Base-by-base conservation (phyloP, 2,888 invertebrate species). In the Halocaridina rubra region DNA sequence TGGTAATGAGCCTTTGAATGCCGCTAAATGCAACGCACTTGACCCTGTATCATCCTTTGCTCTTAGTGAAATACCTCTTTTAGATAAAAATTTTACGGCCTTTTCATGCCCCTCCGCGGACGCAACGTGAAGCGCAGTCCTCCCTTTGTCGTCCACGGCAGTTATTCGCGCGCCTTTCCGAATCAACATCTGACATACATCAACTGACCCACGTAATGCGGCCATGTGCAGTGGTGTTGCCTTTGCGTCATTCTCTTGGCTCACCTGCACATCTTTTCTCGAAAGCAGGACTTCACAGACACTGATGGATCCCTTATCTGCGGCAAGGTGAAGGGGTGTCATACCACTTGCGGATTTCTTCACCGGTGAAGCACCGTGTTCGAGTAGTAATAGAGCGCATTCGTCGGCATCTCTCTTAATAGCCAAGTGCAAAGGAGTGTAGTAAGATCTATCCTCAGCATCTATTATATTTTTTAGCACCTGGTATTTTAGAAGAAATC, bases 181-280 rank as follows among this genome's bases (percentile, higher is more conserved):
- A 16, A 84, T 13, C 16, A 87, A 79, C 57, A 74, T 80, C 57
- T 87, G 81, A 27, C 87, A 87, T 3, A 85, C 75, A 53, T 80
- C 75, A 30, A 30, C 27, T 24, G 81, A 81, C 16, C 81, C 85
- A 30, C 69, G 75, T 22, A 85, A 57, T 13, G 87, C 81, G 27
- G 87, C 87, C 22, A 87, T 29, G 57, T 85, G 85, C 57, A 87
- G 71, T 3, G 87, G 85, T 32, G 87, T 87, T 7, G 72, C 78
- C 27, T 75, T 81, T 19, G 29, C 27, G 5, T 64, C 67, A 33
- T 81, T 81, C 27, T 80, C 79, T 61, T 61, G 61, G 33, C 80
- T 85, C 3, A 84, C 72, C 30, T 78, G 61, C 10, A 84, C 82
- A 39, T 33, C 33, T 8, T 24, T n/a, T 30, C 13, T 79, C 22